Conservation (phyloP, 2,888 invertebrate species). For the Pyrrhia umbra region DNA sequence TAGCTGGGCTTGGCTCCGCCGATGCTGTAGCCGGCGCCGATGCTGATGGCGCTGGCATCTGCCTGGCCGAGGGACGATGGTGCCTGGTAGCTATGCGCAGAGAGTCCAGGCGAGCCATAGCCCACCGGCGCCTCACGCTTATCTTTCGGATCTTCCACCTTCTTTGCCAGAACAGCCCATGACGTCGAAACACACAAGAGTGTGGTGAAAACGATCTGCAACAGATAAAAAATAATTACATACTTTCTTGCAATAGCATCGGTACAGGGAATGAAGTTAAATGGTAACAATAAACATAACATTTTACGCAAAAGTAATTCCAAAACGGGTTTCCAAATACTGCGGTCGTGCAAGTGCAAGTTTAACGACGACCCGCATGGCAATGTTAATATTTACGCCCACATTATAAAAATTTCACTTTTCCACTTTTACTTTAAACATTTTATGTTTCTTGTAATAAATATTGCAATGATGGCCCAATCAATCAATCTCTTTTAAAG, state of each 20-base stretch:
- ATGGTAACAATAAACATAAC: constrained; percentile 62
- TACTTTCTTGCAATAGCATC: constrained; percentile 53
- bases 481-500: constrained; percentile 31
- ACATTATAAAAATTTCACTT: constrained; percentile 87
- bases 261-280: constrained; percentile 40
- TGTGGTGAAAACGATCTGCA: constrained; percentile 82
- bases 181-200: constrained; percentile 80
- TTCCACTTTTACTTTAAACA: constrained; percentile 83
- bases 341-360: constrained; percentile 68
- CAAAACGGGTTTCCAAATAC: constrained; percentile 76
- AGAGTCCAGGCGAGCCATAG: constrained; percentile 71
- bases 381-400: constrained; percentile 80
- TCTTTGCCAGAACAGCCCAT: constrained; percentile 78
- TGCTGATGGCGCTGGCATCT: constrained; percentile 83
- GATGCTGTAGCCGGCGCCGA: constrained; percentile 87
- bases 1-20: constrained; percentile 83
- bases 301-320: constrained; percentile 67
- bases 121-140: constrained; percentile 82
- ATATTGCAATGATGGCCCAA: constrained; percentile 24
- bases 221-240: constrained; percentile 66
- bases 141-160: constrained; percentile 80
- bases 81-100: constrained; percentile 68
- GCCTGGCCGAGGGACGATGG: constrained; percentile 73
- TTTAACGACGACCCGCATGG: constrained; percentile 83
- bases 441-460: constrained; percentile 40